Evolutionary conservation across 37 sponge, comb jelly and placozoan species (phyloP), one percentile per base, ranked within the genome.

Genomic region (Axinella damicornis): DNA sequence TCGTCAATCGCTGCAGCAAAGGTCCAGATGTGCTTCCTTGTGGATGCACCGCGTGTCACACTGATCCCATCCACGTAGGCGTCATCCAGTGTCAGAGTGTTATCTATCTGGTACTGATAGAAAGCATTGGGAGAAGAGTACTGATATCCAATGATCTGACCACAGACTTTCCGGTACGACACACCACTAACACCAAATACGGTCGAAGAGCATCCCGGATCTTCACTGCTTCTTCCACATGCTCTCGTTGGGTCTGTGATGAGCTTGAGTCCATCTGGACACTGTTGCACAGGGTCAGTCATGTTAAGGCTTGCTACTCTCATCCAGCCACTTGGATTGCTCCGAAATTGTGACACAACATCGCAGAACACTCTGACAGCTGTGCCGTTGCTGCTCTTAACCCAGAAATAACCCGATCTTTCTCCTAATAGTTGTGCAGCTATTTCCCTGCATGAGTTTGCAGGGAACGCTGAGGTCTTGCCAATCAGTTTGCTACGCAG

Each of bases 1-100:
- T 87, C 88, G 54, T 80, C 75, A 19, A 61, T 35, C 4, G 88
- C 80, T 24, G 88, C 81, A 52, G 88, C 88, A 81, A 87, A 87
- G 13, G 81, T 79, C 88, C 88, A 87, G 19, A 87, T 63, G 54
- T 87, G 88, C 59, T 80, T 4, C 6, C 88, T 53, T 14, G 79
- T 69, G 0, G 41, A 36, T 5, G 52, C 37, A 21, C 76, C 72
- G 54, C 63, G 53, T 2, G 81, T 87, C 32, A 87, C 4, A 39
- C 81, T 79, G 2, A 80, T 76, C 0, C 88, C 88, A 74, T 87
- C 88, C 32, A 87, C 68, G 21, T 87, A 87, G 33, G 21, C n/a
- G 18, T 81, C 69, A 15, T 87, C 76, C 1, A 87, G 15, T 12
- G 81, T 87, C 30, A 74, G 1, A 0, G 25, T 18, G 0, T 55